Evolutionary conservation across 2,113 vertebrate species (phyloP).

Genomic region (Menidia beryllina): DNA sequence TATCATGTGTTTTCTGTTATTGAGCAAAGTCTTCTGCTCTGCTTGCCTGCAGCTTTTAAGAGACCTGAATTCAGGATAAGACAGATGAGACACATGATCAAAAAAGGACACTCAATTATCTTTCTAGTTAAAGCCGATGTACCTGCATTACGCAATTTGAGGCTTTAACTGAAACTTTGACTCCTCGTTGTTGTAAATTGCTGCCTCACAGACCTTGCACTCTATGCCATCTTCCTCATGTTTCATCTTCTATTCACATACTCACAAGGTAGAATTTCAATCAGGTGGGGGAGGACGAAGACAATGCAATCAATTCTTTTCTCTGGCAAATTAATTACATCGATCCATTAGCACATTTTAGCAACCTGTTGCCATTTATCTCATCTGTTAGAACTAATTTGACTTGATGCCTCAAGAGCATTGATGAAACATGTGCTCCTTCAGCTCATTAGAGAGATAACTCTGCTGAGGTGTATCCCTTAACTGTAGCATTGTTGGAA

Average conservation of each 20-base stretch:
- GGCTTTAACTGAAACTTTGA: background rate
- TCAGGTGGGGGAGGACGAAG: constrained; percentile 16
- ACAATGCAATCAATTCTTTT: constrained; percentile 32
- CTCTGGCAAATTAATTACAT: constrained; percentile 52
- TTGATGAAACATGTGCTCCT: constrained; percentile 54
- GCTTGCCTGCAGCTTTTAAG: constrained; percentile 36
- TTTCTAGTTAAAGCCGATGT: background rate
- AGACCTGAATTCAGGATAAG: constrained; percentile 31
- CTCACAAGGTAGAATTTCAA: constrained; percentile 19
- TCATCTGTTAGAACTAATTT: constrained; percentile 52
- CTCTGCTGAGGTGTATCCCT: constrained; percentile 7
- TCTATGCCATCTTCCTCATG: background rate
- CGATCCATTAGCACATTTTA: constrained; percentile 40
- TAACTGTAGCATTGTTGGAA: constrained; percentile 1
- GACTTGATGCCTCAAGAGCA: constrained; percentile 30
- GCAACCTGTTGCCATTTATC: constrained; percentile 45
- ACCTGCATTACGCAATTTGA: background rate
- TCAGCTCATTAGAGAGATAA: constrained; percentile 14
- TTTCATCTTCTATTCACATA: background rate
- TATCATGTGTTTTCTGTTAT: constrained; percentile 56
- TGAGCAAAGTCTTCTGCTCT: constrained; percentile 40
- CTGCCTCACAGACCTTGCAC: background rate
- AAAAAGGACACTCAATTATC: background rate
- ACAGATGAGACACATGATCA: constrained; percentile 12
- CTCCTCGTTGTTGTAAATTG: background rate